Evolutionary conservation across 1,140 invertebrate species (phyloP).

Genomic region (Brachionus angularis): DNA sequence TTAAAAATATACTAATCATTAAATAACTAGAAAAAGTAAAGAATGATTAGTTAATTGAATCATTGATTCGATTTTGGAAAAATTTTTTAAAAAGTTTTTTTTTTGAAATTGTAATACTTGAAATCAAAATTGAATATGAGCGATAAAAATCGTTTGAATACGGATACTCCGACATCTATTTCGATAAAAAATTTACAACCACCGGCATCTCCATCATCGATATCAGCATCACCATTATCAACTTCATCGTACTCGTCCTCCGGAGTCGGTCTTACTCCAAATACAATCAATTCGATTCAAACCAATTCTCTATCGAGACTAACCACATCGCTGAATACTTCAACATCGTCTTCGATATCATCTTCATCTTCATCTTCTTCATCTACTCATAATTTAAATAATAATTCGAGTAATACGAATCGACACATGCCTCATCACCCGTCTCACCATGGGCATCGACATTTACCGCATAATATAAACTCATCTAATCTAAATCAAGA

Average conservation of each 20-base stretch:
- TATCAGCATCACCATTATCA: conserved; percentile 3
- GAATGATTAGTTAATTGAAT: no score
- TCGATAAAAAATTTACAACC: background rate
- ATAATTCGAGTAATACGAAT: conserved; percentile 15
- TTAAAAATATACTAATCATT: no score
- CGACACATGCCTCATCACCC: conserved; percentile 25
- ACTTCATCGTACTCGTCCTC: conserved; percentile 27
- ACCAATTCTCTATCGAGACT: conserved; percentile 1
- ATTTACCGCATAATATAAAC: conserved; percentile 39
- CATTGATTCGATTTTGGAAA: background rate
- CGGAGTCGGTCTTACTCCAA: background rate
- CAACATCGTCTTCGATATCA: conserved; percentile 20
- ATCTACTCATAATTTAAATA: conserved; percentile 22
- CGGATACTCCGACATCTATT: conserved; percentile 21
- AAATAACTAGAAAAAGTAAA: no score
- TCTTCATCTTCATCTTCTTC: conserved; percentile 33
- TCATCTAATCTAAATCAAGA: conserved; percentile 22
- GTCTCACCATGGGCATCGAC: conserved; percentile 12
- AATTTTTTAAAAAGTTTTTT: background rate
- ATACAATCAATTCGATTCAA: conserved; percentile 5
- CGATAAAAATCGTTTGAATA: conserved; percentile 24
- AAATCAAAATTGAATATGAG: background rate
- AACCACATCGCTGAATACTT: conserved; percentile 27
- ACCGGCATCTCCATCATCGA: background rate
- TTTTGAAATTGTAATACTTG: no score